Conservation (phyloP, 2,888 invertebrate species). For the Mesorhabditis belari region DNA sequence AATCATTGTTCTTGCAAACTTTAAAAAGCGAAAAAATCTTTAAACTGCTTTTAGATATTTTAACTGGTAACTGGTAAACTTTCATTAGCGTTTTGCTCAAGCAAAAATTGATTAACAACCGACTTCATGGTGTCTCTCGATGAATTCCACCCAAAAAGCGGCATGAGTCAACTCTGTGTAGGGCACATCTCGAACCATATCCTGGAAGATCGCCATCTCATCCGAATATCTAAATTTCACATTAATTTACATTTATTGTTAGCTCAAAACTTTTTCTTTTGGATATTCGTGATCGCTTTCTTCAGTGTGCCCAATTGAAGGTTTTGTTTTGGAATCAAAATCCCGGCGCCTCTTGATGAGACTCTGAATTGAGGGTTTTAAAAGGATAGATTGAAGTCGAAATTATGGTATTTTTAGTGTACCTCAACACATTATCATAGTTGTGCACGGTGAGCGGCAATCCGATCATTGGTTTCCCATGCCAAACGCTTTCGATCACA, state of each 20-base stretch:
- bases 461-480: slow-evolving; percentile 50
- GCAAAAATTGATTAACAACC: background rate
- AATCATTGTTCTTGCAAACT: no score
- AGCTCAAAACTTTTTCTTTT: slow-evolving; percentile 15
- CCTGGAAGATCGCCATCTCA: slow-evolving; percentile 50
- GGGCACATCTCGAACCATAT: slow-evolving; percentile 52
- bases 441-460: slow-evolving; percentile 41
- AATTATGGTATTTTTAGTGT: no score
- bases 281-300: slow-evolving; percentile 20
- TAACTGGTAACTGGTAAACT: background rate
- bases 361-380: slow-evolving; percentile 22
- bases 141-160: slow-evolving; percentile 54
- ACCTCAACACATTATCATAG: background rate
- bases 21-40: background rate
- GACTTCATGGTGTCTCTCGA: slow-evolving; percentile 52
- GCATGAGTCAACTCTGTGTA: slow-evolving; percentile 52
- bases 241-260: background rate
- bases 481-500: slow-evolving; percentile 52
- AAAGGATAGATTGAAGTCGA: no score
- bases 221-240: slow-evolving; percentile 38
- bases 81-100: background rate
- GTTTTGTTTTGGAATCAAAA: slow-evolving; percentile 37
- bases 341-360: slow-evolving; percentile 44
- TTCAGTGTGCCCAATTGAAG: slow-evolving; percentile 14
- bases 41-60: background rate